Percentiles rank a stretch among this genome's conserved stretches.
Evolutionary conservation across 2,113 vertebrate species (phyloP).

Genomic region (Nicator chloris): DNA sequence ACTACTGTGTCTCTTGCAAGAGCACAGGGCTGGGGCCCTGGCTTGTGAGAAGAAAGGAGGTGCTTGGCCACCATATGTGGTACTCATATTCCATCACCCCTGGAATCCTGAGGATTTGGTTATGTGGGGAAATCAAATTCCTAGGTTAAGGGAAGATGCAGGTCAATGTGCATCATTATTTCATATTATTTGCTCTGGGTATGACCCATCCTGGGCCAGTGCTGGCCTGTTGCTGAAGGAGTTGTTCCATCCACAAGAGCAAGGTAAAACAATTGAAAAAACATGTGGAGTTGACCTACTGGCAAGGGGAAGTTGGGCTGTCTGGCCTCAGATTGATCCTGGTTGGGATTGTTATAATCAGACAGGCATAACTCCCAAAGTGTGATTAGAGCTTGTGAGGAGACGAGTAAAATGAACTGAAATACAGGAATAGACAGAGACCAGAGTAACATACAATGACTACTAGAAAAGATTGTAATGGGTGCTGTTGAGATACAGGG

Average conservation of each 20-base stretch:
- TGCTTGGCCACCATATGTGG: neutral
- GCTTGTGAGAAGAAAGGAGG: neutral
- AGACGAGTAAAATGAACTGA: neutral
- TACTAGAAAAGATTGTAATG: neutral
- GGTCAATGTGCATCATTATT: neutral
- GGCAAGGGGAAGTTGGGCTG: neutral
- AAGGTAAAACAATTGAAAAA: neutral
- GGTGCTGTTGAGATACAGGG: neutral
- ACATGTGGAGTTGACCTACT: neutral
- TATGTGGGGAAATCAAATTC: neutral
- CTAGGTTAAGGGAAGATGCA: neutral
- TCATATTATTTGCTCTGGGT: neutral
- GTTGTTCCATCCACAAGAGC: neutral
- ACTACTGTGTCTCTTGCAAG: neutral
- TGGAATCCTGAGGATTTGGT: neutral
- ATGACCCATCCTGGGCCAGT: neutral
- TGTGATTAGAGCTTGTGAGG: neutral
- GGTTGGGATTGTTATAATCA: neutral
- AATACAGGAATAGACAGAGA: neutral
- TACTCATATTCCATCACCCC: neutral
- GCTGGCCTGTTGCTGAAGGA: neutral
- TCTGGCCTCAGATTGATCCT: neutral
- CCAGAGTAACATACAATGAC: neutral
- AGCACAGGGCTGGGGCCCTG: fast-evolving
- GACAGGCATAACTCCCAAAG: neutral